Conservation (phyloP, 2,797 vertebrate genomes). For the Gymnocypris eckloni region DNA sequence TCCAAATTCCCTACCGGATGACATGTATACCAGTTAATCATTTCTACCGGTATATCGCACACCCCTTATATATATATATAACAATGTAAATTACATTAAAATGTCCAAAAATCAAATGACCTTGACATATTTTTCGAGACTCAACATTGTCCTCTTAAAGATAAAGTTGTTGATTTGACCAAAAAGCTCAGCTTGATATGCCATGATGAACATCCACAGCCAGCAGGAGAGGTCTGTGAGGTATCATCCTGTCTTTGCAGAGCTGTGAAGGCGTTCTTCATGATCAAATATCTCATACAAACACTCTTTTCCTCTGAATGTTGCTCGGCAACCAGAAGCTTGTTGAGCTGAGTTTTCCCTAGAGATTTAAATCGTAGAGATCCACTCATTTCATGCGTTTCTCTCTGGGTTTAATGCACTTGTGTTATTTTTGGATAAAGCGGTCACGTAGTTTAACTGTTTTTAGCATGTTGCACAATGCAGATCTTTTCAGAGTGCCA, state of each 20-base stretch:
- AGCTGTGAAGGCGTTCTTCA: conserved; percentile 1
- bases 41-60: too few relatives aligned
- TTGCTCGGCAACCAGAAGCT: conserved; percentile 20
- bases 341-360: background rate
- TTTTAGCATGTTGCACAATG: background rate
- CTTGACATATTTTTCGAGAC: background rate
- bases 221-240: background rate
- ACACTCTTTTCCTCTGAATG: background rate
- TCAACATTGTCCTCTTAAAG: background rate
- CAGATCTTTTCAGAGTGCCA: background rate
- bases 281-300: background rate
- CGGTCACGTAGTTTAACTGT: background rate
- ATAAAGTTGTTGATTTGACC: background rate
- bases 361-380: background rate
- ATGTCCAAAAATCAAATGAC: too few relatives aligned
- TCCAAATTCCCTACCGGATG: too few relatives aligned
- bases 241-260: background rate
- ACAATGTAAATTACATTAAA: too few relatives aligned
- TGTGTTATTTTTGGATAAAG: background rate
- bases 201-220: background rate
- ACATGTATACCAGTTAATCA: too few relatives aligned
- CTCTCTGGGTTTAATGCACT: conserved; percentile 11
- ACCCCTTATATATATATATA: too few relatives aligned
- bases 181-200: background rate
- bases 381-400: conserved; percentile 4